A percentile compares a stretch with the other conserved stretches of the same genome.
phyloP scores from a whole-genome alignment of 2,113 vertebrate genomes.

The Perca schrenkii region DNA sequence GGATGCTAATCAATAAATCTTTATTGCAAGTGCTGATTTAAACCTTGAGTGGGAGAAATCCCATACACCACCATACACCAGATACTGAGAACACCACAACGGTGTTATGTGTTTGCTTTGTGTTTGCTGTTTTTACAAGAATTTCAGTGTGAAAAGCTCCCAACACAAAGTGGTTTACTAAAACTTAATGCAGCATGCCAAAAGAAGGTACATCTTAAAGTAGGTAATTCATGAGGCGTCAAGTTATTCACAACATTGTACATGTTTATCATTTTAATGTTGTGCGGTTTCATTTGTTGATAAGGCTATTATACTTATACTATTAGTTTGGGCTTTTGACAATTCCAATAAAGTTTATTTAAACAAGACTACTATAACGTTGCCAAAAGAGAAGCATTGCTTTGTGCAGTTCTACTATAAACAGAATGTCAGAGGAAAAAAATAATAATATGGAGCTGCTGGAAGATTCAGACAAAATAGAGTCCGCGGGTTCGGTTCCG shows the following conservation, averaged over 20 bases:
- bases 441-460: too few relatives aligned
- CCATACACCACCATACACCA: neutral
- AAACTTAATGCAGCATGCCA: neutral
- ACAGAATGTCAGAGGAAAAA: too few relatives aligned
- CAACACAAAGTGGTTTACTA: neutral
- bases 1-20: constrained; percentile 60
- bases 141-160: neutral
- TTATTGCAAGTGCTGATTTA: constrained; percentile 30
- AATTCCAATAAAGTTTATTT: too few relatives aligned
- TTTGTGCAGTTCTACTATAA: too few relatives aligned
- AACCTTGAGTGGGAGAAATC: constrained; percentile 25
- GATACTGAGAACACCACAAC: neutral
- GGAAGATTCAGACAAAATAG: too few relatives aligned
- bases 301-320: neutral
- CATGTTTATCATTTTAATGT: neutral
- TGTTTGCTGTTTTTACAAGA: neutral
- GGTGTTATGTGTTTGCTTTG: neutral
- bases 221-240: neutral
- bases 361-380: too few relatives aligned
- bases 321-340: too few relatives aligned
- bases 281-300: neutral
- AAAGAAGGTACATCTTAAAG: neutral
- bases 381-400: too few relatives aligned
- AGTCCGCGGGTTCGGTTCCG: too few relatives aligned
- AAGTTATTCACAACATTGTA: neutral